These are phyloP conservation scores for Leptinotarsa tumamoca DNA, from an alignment of 2,888 invertebrate genomes.

Conservation along the genomic window DNA sequence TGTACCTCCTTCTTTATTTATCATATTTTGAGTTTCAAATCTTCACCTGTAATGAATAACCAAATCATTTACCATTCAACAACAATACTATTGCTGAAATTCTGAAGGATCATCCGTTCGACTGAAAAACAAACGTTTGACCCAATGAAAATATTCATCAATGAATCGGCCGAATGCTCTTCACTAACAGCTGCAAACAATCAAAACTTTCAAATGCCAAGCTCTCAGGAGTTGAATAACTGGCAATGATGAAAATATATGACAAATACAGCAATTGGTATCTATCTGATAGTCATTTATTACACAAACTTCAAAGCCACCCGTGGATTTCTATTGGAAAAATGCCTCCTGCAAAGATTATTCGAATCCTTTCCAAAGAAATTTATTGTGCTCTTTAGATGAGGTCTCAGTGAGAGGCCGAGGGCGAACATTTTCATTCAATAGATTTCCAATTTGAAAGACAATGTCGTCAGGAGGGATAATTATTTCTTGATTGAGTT, in stretches of 20 bases:
- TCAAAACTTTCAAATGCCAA: background rate
- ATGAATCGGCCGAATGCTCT: background rate
- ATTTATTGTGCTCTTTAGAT: constrained; percentile 34
- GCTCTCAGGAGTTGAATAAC: constrained; percentile 26
- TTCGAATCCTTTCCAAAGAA: constrained; percentile 30
- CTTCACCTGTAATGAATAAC: too few species aligned
- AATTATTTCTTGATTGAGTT: background rate
- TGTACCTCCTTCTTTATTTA: too few species aligned
- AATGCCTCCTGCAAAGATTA: constrained; percentile 43
- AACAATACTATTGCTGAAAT: too few species aligned
- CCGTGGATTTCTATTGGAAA: constrained; percentile 53
- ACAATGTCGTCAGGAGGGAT: background rate
- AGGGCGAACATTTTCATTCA: background rate
- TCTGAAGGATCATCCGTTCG: too few species aligned
- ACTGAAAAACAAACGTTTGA: background rate
- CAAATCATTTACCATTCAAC: too few species aligned
- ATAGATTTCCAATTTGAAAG: background rate
- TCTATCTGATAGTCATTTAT: constrained; percentile 53
- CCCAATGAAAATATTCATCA: background rate
- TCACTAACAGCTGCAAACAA: constrained; percentile 7
- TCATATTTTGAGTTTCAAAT: too few species aligned
- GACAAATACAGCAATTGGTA: constrained; percentile 46
- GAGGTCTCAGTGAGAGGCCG: background rate
- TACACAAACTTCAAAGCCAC: constrained; percentile 50
- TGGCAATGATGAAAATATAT: constrained; percentile 22